These are phyloP conservation scores for Pomatostomus ruficeps DNA, from an alignment of 2,113 vertebrate genomes.

Conservation along the genomic window DNA sequence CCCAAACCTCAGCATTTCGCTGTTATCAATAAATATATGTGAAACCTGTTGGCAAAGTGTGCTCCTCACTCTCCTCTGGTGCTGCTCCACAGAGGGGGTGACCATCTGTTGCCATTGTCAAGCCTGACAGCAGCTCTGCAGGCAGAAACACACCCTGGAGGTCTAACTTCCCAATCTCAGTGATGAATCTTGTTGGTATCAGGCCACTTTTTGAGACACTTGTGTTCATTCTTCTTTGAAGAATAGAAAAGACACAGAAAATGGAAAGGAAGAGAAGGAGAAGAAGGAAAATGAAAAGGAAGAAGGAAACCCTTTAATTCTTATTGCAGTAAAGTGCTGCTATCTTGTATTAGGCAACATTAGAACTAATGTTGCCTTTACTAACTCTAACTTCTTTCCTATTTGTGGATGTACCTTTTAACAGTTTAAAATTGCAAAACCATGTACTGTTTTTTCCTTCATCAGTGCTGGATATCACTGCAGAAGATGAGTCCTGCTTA, in stretches of 20 bases:
- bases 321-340: neutral
- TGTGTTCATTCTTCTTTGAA: neutral
- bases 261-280: neutral
- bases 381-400: neutral
- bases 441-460: neutral
- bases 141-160: neutral
- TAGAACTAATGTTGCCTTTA: neutral
- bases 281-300: neutral
- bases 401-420: neutral
- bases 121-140: neutral
- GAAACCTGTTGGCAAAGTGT: slow-evolving; percentile 2
- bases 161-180: neutral
- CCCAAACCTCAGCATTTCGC: neutral
- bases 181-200: neutral
- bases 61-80: neutral
- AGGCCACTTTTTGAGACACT: neutral
- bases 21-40: slow-evolving; percentile 18
- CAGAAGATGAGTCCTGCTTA: neutral
- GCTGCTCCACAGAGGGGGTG: neutral
- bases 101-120: slow-evolving; percentile 7
- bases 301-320: neutral
- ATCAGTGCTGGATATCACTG: neutral
- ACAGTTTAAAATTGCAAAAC: neutral
- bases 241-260: neutral
- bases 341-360: neutral